Evolutionary conservation across 2,888 invertebrate genomes (phyloP).

Genomic region (Cancer borealis): DNA sequence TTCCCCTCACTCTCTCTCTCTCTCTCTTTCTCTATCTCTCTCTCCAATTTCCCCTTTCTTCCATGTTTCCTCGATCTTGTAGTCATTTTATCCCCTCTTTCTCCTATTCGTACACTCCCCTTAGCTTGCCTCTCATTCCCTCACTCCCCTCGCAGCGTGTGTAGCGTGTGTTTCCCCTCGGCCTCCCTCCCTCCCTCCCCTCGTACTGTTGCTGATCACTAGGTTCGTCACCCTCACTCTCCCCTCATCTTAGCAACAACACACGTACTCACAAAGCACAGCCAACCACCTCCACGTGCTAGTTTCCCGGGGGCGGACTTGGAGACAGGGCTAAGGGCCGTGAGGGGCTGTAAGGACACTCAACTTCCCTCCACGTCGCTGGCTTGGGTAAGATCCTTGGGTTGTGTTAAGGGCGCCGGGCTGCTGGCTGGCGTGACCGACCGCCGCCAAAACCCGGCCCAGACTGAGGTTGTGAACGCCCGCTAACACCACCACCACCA

Average conservation of each 20-base stretch:
- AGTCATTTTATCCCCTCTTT: background rate
- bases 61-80: too few species aligned
- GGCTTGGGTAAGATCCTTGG: background rate
- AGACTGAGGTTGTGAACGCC: background rate
- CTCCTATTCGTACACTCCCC: too few species aligned
- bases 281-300: background rate
- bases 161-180: background rate
- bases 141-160: background rate
- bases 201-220: background rate
- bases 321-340: background rate
- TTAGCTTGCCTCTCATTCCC: background rate
- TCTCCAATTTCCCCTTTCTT: background rate
- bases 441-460: slow-evolving; percentile 1
- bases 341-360: too few species aligned
- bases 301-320: background rate
- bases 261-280: background rate
- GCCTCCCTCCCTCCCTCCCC: background rate
- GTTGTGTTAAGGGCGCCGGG: background rate
- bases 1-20: background rate
- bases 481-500: background rate
- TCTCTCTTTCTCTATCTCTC: background rate
- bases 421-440: background rate
- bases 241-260: slow-evolving; percentile 26
- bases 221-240: background rate
- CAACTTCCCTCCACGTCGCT: background rate